Evolutionary conservation across 2,113 vertebrate species (phyloP).

Genomic region (Pelecanoides urinatrix): DNA sequence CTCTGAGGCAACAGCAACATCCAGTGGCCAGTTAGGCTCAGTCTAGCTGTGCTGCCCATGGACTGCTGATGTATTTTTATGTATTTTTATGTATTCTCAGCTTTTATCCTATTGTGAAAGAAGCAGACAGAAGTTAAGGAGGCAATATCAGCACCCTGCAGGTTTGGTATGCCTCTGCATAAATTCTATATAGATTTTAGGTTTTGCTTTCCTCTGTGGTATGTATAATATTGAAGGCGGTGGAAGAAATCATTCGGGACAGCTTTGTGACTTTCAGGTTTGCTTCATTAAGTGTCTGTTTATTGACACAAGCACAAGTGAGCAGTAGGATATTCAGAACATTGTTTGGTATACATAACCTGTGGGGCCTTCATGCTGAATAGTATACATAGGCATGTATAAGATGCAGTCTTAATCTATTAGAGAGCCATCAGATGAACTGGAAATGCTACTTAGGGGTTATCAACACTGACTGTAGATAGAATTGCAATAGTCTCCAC

Average conservation of each 20-base stretch:
- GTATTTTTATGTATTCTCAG: neutral
- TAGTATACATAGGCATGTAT: neutral
- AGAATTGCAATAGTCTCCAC: neutral
- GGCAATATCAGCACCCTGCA: neutral
- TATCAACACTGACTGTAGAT: neutral
- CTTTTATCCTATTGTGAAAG: neutral
- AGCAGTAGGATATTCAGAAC: neutral
- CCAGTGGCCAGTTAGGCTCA: constrained; percentile 37
- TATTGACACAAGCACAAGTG: neutral
- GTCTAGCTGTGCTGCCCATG: neutral
- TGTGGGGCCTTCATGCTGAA: neutral
- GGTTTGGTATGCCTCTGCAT: neutral
- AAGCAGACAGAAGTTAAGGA: neutral
- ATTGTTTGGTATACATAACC: neutral
- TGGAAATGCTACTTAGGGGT: neutral
- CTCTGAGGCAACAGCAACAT: constrained; percentile 42
- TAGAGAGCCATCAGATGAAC: neutral
- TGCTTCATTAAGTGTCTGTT: neutral
- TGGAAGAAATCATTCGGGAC: neutral
- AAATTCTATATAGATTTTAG: neutral
- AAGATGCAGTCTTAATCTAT: neutral
- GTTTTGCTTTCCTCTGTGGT: neutral
- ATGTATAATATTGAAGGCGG: neutral
- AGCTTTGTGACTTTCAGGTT: neutral
- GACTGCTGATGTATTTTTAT: neutral